Conservation (phyloP, 2,888 invertebrate species). For the Brachyptera putata region DNA sequence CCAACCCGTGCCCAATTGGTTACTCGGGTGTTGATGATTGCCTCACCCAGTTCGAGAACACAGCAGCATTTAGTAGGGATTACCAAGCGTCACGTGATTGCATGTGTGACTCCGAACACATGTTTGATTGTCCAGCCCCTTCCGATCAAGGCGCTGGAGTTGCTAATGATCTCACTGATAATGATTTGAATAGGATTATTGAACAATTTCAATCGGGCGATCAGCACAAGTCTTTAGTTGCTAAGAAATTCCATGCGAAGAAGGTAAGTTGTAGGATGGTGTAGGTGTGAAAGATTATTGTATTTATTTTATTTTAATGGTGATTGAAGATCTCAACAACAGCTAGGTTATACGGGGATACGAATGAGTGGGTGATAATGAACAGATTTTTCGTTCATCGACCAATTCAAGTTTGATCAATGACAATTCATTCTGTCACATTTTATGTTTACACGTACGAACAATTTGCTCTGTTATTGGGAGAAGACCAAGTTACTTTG, state of each 20-base stretch:
- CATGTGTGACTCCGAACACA: constrained; percentile 97
- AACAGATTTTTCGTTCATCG: too few relatives aligned
- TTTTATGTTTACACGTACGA: too few relatives aligned
- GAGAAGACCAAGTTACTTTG: too few relatives aligned
- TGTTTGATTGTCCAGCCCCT: constrained; percentile 80
- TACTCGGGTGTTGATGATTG: constrained; percentile 87
- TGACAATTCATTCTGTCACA: too few relatives aligned
- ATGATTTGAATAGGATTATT: constrained; percentile 65
- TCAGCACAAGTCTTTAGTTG: constrained; percentile 64
- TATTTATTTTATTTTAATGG: too few relatives aligned
- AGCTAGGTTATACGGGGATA: too few relatives aligned
- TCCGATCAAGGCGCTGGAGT: constrained; percentile 30
- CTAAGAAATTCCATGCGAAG: constrained; percentile 67
- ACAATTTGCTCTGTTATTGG: too few relatives aligned
- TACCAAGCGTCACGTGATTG: constrained; percentile 92
- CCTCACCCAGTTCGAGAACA: constrained; percentile 87
- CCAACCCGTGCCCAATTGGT: constrained; percentile 96
- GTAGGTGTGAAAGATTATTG: too few relatives aligned
- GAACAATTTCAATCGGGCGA: constrained; percentile 55
- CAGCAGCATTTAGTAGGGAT: constrained; percentile 89
- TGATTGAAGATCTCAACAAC: too few relatives aligned
- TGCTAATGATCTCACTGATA: constrained; percentile 45
- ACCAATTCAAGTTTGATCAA: too few relatives aligned
- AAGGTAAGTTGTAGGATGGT: too few relatives aligned
- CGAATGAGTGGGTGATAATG: too few relatives aligned